Percentiles rank a stretch among this genome's conserved stretches.
These are phyloP conservation scores for Nerophis lumbriciformis DNA, from an alignment of 2,113 vertebrate species.

Conservation along the genomic window DNA sequence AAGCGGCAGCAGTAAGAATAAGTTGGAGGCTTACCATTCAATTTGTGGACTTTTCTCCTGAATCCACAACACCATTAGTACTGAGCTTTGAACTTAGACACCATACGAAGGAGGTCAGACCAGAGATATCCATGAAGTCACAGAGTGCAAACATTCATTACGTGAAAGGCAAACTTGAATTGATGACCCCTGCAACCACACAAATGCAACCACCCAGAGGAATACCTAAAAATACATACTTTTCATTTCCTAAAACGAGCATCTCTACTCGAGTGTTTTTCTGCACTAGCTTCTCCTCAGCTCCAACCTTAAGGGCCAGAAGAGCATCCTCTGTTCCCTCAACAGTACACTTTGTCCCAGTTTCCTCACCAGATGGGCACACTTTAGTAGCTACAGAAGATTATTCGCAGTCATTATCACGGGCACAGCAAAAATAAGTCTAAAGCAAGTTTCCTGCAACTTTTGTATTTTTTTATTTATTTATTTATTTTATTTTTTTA, in stretches of 20 bases:
- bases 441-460: constrained; percentile 21
- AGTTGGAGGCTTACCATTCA: constrained; percentile 31
- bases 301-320: constrained; percentile 57
- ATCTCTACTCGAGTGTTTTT: constrained; percentile 53
- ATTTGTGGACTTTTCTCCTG: constrained; percentile 38
- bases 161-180: constrained; percentile 36
- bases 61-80: constrained; percentile 37
- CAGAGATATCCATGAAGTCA: constrained; percentile 1
- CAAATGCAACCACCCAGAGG: constrained; percentile 39
- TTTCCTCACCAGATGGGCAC: constrained; percentile 71
- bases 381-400: constrained; percentile 56
- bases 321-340: constrained; percentile 63
- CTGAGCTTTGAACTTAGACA: constrained; percentile 16
- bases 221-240: constrained; percentile 48
- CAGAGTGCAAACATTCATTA: constrained; percentile 25
- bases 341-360: constrained; percentile 72
- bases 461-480: neutral
- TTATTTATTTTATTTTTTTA: too few species aligned
- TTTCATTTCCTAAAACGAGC: constrained; percentile 38
- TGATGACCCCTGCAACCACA: constrained; percentile 52
- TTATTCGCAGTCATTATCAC: constrained; percentile 59
- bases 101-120: neutral
- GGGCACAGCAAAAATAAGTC: constrained; percentile 50
- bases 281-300: constrained; percentile 43
- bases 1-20: constrained; percentile 4